Conservation (phyloP, 2,888 invertebrate species). For the Sminthurinus aureus region DNA sequence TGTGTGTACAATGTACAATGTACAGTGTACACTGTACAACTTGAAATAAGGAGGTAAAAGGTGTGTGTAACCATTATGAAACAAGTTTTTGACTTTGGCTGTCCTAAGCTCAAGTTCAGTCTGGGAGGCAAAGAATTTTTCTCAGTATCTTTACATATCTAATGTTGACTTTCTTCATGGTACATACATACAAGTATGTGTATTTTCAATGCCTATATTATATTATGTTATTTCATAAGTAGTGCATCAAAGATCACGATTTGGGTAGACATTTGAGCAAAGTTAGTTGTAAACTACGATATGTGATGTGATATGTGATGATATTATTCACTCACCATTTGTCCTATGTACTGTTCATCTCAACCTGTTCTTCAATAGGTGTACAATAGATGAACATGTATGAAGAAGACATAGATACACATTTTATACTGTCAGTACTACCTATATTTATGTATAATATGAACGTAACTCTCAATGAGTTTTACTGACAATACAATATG, state of each 20-base stretch:
- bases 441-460: slow-evolving; percentile 22
- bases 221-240: slow-evolving; percentile 2
- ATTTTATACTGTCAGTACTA: neutral
- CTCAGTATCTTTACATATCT: neutral
- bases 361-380: neutral
- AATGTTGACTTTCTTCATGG: neutral
- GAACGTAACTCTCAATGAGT: neutral
- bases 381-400: neutral
- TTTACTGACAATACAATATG: slow-evolving; percentile 7
- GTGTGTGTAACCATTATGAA: slow-evolving; percentile 41
- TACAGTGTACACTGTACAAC: no score
- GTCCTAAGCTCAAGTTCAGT: neutral
- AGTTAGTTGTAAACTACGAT: no score
- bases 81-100: slow-evolving; percentile 33
- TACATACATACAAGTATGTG: neutral
- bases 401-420: no score
- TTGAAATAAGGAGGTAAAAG: no score
- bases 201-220: neutral
- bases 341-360: neutral
- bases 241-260: slow-evolving; percentile 11
- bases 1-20: neutral
- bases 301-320: no score
- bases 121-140: neutral
- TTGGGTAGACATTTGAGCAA: neutral
- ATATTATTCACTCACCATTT: no score